Base-by-base conservation (phyloP, 1,140 invertebrate genomes). In the Drosophila virilis region DNA sequence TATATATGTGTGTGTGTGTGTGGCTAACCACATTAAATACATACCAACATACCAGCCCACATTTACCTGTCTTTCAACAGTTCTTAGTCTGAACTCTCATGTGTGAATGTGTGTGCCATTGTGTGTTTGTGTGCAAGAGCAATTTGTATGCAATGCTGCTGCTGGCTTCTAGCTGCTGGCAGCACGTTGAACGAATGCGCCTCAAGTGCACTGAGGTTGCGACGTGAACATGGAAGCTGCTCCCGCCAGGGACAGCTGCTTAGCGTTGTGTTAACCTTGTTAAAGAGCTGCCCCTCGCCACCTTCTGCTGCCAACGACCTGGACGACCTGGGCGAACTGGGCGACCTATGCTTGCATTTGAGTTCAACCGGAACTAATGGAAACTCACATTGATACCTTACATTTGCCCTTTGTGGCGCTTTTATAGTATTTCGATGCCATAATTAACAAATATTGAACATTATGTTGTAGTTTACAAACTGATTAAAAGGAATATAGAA, bases 101-200 rank as follows among this genome's bases (percentile, higher is more conserved):
- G 17, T 17, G 17, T 17, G 33, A 33, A n/a, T 67, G 61, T 79
- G 64, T 69, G 71, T 71, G 62, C 22, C 22, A 28, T 28, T 28
- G 22, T 28, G 22, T 28, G 22, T 28, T 5, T 52, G 57, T 71
- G 42, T 71, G 37, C 9, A 13, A 58, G 60, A 54, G 59, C 79
- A 83, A 88, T 88, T 88, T 83, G 80, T 88, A 88, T 88, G 83
- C 83, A 88, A 74, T 68, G 42, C 60, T 70, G 55, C 52, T 74
- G 51, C 37, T 55, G 40, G 71, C 50, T 59, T 35, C 66, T 62
- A 48, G 45, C 57, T 57, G 67, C 77, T 68, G 64, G 77, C 79
- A 74, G 55, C 62, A 77, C 76, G 69, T 75, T 77, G 80, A 85
- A 83, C 84, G 83, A 89, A 80, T 89, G 77, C 82, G 78, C 77